Base-by-base conservation (phyloP, 35 echinoderm and acorn worm genomes). In the Ophioderma brevispina region DNA sequence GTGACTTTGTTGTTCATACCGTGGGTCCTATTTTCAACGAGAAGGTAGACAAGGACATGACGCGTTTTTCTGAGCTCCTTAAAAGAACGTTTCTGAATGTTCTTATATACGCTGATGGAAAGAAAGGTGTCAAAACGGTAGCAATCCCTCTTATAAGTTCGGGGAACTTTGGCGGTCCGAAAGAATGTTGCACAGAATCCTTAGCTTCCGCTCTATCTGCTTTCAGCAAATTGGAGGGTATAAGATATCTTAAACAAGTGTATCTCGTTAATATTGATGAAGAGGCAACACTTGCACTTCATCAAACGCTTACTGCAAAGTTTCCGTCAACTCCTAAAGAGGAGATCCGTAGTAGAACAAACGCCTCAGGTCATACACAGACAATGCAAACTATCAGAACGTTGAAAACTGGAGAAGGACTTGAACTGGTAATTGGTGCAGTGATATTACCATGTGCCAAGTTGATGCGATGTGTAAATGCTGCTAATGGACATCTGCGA, bases 71-170 rank as follows among this genome's bases (percentile, higher is more conserved):
- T 32, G 21, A 0, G 1, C 13, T 64, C 17, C 32, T 85, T 25
- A 63, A 38, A 18, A 8, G 35, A 5, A 85, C 82, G 14, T 85
- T 85, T 35, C 82, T 85, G 35, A 85, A 85, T 40, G 52, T 33
- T 64, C 38, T 85, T 25, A 13, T 1, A 21, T 25, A 70, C 35
- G 82, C 82, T 35, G 33, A 85, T 1, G 14, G 25, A 13, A 1
- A 59, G 15, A 34, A 34, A 33, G 28, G 59, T 13, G 19, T 85
- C 2, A 56, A 2, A 11, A 63, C 82, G 1, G 21, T 85, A 21
- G 82, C 82, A 64, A 31, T 85, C 23, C 82, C 82, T 36, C 82
- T 85, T 4, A 64, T 85, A 33, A 59, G 82, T 36, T 85, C 82
- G 19, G 82, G 82, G 32, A 56, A 36, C n/a, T n/a, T 15, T 35